Evolutionary conservation across 2,797 vertebrate genomes (phyloP).

Genomic region (Myotis pilosus): DNA sequence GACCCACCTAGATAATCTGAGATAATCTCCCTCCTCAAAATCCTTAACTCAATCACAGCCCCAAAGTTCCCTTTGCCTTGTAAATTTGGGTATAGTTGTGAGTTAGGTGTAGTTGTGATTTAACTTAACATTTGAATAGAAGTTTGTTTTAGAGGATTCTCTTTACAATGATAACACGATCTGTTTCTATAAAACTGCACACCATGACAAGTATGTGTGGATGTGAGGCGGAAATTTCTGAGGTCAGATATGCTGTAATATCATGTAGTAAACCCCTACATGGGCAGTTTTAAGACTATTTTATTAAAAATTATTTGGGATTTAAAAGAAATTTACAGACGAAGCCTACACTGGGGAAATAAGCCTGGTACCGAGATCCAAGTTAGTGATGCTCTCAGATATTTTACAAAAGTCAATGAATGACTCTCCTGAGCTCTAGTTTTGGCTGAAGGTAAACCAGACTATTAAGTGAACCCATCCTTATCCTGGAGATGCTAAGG

Average conservation of each 20-base stretch:
- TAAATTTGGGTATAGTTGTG: not conserved
- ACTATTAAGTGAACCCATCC: not conserved
- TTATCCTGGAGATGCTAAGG: not conserved
- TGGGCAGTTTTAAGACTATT: not conserved
- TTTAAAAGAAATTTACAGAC: conserved; percentile 14
- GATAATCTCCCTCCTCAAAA: not conserved
- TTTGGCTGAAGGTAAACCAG: not conserved
- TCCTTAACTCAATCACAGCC: not conserved
- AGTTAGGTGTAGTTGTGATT: not conserved
- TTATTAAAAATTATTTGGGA: conserved; percentile 5
- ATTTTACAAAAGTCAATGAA: not conserved
- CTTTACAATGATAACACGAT: not conserved
- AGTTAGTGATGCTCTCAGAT: not conserved
- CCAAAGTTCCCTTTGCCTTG: not conserved
- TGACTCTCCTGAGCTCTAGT: not conserved
- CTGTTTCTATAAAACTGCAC: not conserved
- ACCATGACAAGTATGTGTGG: not conserved
- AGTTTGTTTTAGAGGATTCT: not conserved
- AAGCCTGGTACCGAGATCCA: not conserved
- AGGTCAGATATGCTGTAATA: not conserved
- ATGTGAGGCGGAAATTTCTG: not conserved
- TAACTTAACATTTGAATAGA: conserved; percentile 5
- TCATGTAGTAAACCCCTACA: not conserved
- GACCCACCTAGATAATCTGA: not conserved
- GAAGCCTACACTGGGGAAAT: not conserved